Conservation (phyloP, 2,797 vertebrate genomes). For the Tachyglossus aculeatus region DNA sequence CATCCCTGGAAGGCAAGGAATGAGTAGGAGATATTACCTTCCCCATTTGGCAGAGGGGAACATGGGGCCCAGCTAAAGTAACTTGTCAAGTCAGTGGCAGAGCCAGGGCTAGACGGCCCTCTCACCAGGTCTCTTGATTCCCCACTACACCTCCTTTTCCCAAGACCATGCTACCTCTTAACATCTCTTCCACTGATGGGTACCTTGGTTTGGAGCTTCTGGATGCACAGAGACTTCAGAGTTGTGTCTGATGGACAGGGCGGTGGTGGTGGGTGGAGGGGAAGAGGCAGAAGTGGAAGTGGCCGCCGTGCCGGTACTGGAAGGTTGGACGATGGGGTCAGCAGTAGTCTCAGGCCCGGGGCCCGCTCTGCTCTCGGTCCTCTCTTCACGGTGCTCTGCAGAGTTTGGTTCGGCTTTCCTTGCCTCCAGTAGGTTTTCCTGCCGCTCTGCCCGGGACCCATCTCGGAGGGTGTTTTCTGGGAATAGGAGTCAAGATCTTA, state of each 20-base stretch:
- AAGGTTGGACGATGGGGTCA: neutral
- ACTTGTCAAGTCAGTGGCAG: neutral
- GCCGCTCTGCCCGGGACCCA: conserved; percentile 68
- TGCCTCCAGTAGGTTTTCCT: conserved; percentile 72
- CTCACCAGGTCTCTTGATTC: neutral
- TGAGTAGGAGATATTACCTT: no score
- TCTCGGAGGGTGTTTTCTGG: conserved; percentile 77
- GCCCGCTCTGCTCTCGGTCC: neutral
- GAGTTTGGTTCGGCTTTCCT: conserved; percentile 1
- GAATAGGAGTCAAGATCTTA: neutral
- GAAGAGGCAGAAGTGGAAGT: conserved; percentile 25
- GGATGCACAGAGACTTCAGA: conserved; percentile 70
- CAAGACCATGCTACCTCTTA: neutral
- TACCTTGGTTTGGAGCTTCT: conserved; percentile 78
- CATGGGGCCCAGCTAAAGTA: neutral
- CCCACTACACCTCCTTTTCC: neutral
- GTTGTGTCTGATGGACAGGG: conserved; percentile 69
- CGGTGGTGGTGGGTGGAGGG: conserved; percentile 60
- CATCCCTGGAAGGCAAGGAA: no score
- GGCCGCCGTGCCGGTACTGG: conserved; percentile 1
- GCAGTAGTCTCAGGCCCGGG: conserved; percentile 5
- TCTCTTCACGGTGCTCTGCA: conserved; percentile 43
- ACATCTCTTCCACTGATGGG: no score
- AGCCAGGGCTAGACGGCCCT: neutral
- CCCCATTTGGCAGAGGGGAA: neutral